A percentile compares a stretch with the other conserved stretches of the same genome.
These are phyloP conservation scores for Epinotia ramella DNA, from an alignment of 2,888 invertebrate species.

Conservation along the genomic window DNA sequence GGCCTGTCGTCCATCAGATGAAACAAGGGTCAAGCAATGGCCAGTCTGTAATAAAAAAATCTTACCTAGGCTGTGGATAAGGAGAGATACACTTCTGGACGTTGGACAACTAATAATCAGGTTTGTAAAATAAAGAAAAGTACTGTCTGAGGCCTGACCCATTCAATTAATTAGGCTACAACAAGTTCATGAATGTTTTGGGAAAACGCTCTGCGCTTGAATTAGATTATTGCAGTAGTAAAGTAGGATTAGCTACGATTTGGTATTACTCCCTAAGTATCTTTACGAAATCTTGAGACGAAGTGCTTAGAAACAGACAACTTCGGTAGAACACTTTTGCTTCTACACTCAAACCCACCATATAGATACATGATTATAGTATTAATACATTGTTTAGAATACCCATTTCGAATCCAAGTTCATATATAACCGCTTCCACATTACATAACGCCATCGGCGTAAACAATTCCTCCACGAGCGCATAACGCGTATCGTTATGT, in stretches of 20 bases:
- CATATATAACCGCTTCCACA: conserved; percentile 2
- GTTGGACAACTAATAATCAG: too few species aligned
- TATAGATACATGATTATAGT: not conserved
- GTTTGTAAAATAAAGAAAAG: not conserved
- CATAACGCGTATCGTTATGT: conserved; percentile 35
- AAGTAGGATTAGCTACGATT: not conserved
- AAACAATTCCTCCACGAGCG: conserved; percentile 24
- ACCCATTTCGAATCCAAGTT: not conserved
- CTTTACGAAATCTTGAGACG: not conserved
- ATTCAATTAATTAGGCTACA: not conserved
- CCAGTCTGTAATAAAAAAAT: too few species aligned
- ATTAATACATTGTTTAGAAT: not conserved
- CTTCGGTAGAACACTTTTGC: not conserved
- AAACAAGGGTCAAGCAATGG: too few species aligned
- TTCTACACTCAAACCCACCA: not conserved
- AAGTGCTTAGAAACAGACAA: not conserved
- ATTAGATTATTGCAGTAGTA: not conserved
- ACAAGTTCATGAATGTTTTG: conserved; percentile 20
- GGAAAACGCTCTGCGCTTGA: conserved; percentile 6
- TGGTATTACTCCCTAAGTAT: not conserved
- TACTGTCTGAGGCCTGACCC: not conserved
- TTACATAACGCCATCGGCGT: conserved; percentile 8
- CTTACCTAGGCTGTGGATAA: too few species aligned
- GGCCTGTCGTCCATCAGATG: too few species aligned
- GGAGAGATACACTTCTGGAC: too few species aligned